Percentiles rank a stretch among this genome's conserved stretches.
Conservation (phyloP, 2,113 vertebrate genomes). For the Cebus imitator region DNA sequence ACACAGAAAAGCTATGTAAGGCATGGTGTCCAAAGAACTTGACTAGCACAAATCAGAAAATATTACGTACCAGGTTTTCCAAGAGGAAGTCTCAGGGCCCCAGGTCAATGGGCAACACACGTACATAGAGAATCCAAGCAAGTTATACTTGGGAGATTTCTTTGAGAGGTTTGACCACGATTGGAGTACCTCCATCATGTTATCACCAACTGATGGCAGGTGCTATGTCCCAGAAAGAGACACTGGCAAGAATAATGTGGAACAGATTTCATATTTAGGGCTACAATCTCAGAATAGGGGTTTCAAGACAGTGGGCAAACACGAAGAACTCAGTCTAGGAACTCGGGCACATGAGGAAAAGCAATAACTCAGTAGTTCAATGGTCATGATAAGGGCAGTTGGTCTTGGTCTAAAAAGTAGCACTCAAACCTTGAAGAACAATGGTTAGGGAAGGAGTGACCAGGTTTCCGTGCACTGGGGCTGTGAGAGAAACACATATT, state of each 20-base stretch:
- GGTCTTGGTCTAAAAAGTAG: background rate
- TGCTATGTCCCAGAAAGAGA: background rate
- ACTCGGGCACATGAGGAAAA: background rate
- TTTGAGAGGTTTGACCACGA: background rate
- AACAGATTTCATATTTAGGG: background rate
- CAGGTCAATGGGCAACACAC: background rate
- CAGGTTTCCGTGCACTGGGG: background rate
- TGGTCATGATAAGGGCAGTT: background rate
- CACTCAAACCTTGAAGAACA: background rate
- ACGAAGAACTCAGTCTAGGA: background rate
- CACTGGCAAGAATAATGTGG: background rate
- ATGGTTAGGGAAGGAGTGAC: background rate
- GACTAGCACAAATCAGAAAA: background rate
- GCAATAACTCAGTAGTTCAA: background rate
- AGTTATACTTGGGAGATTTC: background rate
- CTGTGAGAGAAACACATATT: background rate
- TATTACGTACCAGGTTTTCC: background rate
- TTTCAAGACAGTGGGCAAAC: background rate
- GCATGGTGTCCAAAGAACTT: background rate
- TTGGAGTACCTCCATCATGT: background rate
- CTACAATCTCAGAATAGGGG: background rate
- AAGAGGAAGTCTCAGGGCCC: no score
- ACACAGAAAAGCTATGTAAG: background rate
- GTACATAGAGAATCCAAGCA: background rate
- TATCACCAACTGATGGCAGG: background rate